Percentiles rank a stretch among this genome's conserved stretches.
These are phyloP conservation scores for Crocuta crocuta DNA, from an alignment of 2,113 vertebrate species.

Conservation along the genomic window DNA sequence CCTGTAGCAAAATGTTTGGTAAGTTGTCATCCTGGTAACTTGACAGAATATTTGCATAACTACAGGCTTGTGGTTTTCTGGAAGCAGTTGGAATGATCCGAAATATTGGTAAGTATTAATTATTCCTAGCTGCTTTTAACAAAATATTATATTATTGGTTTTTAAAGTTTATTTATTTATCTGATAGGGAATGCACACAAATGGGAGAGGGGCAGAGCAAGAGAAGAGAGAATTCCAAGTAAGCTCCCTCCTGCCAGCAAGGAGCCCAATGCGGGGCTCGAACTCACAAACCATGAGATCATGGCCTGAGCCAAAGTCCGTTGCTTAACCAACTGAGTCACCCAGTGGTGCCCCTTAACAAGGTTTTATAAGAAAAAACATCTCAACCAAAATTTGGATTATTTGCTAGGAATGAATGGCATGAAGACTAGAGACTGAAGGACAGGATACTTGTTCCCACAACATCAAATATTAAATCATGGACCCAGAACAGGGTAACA, in stretches of 20 bases:
- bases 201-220: too few species aligned
- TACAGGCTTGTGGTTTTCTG: not conserved
- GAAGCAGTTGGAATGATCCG: not conserved
- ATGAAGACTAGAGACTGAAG: not conserved
- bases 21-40: not conserved
- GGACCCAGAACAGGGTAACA: not conserved
- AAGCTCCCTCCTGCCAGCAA: too few species aligned
- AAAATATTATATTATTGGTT: not conserved
- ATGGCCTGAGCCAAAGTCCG: too few species aligned
- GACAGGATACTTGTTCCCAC: not conserved
- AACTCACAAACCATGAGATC: too few species aligned
- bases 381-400: not conserved
- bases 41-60: not conserved
- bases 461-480: not conserved
- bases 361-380: not conserved
- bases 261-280: too few species aligned
- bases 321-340: too few species aligned
- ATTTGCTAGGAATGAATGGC: not conserved
- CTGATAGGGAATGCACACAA: too few species aligned
- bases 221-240: too few species aligned
- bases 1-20: not conserved
- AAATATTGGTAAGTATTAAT: not conserved
- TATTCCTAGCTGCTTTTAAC: not conserved
- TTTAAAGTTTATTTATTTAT: too few species aligned
- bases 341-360: not conserved